Percentiles rank a stretch among this genome's conserved stretches.
Evolutionary conservation across 2,797 vertebrate species (phyloP).

Genomic region (Urosaurus nigricauda): DNA sequence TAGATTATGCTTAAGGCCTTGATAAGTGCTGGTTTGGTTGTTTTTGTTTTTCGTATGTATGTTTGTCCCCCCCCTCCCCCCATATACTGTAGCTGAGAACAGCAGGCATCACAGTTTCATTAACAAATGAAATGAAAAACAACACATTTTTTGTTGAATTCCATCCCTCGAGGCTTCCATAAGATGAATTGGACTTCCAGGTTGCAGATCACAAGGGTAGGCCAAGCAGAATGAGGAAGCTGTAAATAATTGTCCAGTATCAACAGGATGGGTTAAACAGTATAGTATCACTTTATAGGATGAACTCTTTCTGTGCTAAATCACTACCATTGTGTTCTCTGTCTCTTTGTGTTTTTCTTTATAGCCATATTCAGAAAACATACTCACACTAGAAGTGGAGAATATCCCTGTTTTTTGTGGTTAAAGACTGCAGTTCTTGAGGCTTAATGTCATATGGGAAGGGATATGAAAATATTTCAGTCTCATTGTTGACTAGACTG

Average conservation of each 20-base stretch:
- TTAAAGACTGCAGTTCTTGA: neutral
- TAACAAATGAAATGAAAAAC: constrained; percentile 26
- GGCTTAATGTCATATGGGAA: neutral
- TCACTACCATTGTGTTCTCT: no score
- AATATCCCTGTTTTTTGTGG: neutral
- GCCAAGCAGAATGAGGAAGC: neutral
- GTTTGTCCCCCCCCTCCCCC: neutral
- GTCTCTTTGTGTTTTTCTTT: neutral
- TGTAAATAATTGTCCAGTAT: neutral
- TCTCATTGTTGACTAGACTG: no score
- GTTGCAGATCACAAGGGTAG: neutral
- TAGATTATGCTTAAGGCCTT: constrained; percentile 11
- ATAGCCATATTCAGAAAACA: neutral
- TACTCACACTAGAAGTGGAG: neutral
- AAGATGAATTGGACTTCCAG: constrained; percentile 7
- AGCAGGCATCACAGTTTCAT: constrained; percentile 13
- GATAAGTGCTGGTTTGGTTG: neutral
- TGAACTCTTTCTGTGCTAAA: constrained; percentile 6
- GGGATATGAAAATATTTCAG: neutral
- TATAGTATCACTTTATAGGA: neutral
- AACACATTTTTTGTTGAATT: constrained; percentile 2
- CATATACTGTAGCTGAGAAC: constrained; percentile 7
- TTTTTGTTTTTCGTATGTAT: neutral
- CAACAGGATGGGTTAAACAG: constrained; percentile 2
- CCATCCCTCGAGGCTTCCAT: neutral